These are phyloP conservation scores for Ptychochromis oligacanthus DNA, from an alignment of 2,113 vertebrate species.

Conservation along the genomic window DNA sequence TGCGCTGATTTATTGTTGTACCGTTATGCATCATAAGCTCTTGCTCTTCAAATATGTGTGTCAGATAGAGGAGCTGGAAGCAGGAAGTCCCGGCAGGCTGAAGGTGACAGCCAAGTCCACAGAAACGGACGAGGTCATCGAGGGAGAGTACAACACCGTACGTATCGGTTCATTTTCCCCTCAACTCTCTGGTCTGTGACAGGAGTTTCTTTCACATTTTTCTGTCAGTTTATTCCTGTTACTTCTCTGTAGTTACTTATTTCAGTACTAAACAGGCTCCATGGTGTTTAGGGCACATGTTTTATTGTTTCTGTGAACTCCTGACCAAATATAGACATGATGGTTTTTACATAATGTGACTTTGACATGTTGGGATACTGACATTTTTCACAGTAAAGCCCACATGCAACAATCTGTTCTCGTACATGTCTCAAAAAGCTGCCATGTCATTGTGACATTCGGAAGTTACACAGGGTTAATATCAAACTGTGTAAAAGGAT, in stretches of 20 bases:
- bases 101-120: slow-evolving; percentile 91
- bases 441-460: not conserved
- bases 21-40: too few species aligned
- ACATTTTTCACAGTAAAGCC: too few species aligned
- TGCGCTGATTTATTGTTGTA: not conserved
- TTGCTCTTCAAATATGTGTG: not conserved
- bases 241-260: not conserved
- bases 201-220: not conserved
- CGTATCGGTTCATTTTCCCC: slow-evolving; percentile 29
- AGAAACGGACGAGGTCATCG: slow-evolving; percentile 80
- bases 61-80: slow-evolving; percentile 90
- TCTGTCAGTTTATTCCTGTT: not conserved
- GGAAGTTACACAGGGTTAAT: too few species aligned
- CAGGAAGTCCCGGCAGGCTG: slow-evolving; percentile 88
- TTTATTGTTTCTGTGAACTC: not conserved
- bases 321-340: not conserved
- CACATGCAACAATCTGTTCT: fast-evolving
- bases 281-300: not conserved
- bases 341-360: not conserved
- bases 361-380: not conserved
- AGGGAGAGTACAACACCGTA: slow-evolving; percentile 94
- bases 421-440: not conserved
- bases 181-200: not conserved
- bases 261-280: fast-evolving
- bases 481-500: not conserved